These are phyloP conservation scores for Drosophila rhopaloa DNA, from an alignment of 1,140 invertebrate species.

Conservation along the genomic window DNA sequence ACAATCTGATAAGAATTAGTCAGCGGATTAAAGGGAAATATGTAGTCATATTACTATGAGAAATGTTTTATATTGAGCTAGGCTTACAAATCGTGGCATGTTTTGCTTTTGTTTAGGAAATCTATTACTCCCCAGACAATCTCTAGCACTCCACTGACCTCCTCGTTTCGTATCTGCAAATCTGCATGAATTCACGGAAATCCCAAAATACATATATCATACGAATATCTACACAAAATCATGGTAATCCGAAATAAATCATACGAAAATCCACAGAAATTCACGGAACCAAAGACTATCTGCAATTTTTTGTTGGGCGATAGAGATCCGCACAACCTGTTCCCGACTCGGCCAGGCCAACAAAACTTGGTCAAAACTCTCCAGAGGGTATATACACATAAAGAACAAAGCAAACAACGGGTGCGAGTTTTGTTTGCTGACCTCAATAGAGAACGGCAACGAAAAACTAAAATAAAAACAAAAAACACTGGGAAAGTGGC, in stretches of 20 bases:
- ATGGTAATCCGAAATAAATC: constrained; percentile 17
- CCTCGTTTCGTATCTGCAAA: not conserved
- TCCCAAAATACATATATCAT: not conserved
- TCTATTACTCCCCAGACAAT: not conserved
- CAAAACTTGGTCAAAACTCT: constrained; percentile 35
- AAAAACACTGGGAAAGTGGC: constrained; percentile 12
- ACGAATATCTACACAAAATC: constrained; percentile 4
- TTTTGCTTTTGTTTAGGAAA: not conserved
- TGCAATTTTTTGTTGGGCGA: constrained; percentile 1
- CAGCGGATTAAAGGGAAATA: not conserved
- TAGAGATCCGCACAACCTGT: constrained; percentile 18
- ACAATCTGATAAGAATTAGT: not conserved
- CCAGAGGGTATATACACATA: constrained; percentile 20
- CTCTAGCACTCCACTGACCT: not conserved
- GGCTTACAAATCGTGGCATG: not conserved
- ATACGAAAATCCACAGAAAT: constrained; percentile 6
- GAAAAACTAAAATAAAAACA: not conserved
- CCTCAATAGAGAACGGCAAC: constrained; percentile 6
- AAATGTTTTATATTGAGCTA: not conserved
- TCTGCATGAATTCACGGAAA: not conserved
- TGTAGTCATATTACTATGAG: not conserved
- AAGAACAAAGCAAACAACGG: constrained; percentile 8
- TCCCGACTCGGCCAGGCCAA: constrained; percentile 2
- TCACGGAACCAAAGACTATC: constrained; percentile 7
- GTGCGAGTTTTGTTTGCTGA: constrained; percentile 20